These are phyloP conservation scores for Kryptolebias ocellatus DNA, from an alignment of 2,797 vertebrate species.

Conservation along the genomic window DNA sequence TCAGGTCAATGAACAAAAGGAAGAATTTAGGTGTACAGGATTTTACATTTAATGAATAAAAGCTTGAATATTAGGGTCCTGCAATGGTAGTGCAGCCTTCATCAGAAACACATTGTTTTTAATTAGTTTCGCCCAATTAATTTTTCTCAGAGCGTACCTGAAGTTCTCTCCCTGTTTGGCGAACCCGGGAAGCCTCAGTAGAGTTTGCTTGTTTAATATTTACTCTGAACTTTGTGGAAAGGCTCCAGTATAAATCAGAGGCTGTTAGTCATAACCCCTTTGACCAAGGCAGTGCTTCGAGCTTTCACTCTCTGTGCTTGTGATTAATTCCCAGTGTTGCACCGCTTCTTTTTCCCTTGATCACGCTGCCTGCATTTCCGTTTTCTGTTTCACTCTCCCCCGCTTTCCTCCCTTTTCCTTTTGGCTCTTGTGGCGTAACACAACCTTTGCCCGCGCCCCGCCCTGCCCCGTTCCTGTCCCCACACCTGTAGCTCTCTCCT, in stretches of 20 bases:
- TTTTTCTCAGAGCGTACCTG: constrained; percentile 49
- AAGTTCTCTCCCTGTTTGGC: constrained; percentile 43
- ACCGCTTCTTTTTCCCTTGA: constrained; percentile 64
- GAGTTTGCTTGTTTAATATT: constrained; percentile 50
- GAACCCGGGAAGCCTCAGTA: constrained; percentile 32
- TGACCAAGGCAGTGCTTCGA: constrained; percentile 45
- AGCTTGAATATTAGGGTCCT: constrained; percentile 33
- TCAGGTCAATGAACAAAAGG: constrained; percentile 54
- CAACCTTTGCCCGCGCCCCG: constrained; percentile 20
- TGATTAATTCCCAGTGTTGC: constrained; percentile 66
- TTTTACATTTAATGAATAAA: constrained; percentile 51
- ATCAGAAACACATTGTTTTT: constrained; percentile 62
- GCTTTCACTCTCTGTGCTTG: constrained; percentile 55
- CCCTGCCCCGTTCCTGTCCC: constrained; percentile 6
- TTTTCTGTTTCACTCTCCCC: constrained; percentile 39
- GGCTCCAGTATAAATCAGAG: constrained; percentile 41
- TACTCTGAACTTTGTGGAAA: constrained; percentile 38
- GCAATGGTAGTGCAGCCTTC: constrained; percentile 28
- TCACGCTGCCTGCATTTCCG: constrained; percentile 59
- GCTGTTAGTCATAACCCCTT: constrained; percentile 48
- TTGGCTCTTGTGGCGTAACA: constrained; percentile 49
- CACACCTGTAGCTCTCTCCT: constrained; percentile 88
- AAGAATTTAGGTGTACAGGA: constrained; percentile 34
- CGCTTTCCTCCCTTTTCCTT: constrained; percentile 8
- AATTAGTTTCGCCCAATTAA: constrained; percentile 66